A percentile compares a stretch with the other conserved stretches of the same genome.
Conservation (phyloP, 2,888 invertebrate species). For the Balanococcus diminutus region DNA sequence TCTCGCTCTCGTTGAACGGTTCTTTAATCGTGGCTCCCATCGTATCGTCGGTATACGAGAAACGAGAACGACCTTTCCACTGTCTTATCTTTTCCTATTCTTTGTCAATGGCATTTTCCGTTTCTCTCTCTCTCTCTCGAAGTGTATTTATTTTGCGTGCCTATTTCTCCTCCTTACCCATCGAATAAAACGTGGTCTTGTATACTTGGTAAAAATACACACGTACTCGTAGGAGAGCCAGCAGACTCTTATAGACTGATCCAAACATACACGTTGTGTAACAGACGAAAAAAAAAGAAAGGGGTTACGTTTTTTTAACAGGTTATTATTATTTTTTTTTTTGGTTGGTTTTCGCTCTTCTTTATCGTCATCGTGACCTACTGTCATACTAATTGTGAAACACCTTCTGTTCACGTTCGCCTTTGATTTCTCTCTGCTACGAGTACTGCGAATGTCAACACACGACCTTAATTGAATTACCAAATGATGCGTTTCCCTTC, state of each 20-base stretch:
- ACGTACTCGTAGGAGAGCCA: neutral
- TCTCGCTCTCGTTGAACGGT: constrained; percentile 34
- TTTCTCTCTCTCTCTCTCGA: neutral
- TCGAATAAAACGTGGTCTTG: neutral
- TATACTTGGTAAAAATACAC: constrained; percentile 4
- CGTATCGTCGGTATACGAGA: constrained; percentile 11
- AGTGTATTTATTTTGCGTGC: neutral
- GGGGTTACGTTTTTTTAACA: neutral
- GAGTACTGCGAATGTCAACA: neutral
- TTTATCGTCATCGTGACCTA: neutral
- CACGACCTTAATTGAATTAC: neutral
- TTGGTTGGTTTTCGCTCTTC: neutral
- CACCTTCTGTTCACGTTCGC: neutral
- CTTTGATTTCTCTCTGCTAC: neutral
- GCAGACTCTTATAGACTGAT: no score
- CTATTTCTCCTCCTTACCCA: neutral
- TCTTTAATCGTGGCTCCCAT: constrained; percentile 45
- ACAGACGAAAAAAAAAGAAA: neutral
- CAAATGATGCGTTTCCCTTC: neutral
- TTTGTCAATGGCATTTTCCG: constrained; percentile 6
- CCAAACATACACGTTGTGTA: neutral
- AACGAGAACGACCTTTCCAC: constrained; percentile 42
- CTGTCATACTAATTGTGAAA: constrained; percentile 3
- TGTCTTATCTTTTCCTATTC: constrained; percentile 44
- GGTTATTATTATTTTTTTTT: neutral